phyloP scores from a whole-genome alignment of 2,888 invertebrate genomes.

The Tenthredo distinguenda region DNA sequence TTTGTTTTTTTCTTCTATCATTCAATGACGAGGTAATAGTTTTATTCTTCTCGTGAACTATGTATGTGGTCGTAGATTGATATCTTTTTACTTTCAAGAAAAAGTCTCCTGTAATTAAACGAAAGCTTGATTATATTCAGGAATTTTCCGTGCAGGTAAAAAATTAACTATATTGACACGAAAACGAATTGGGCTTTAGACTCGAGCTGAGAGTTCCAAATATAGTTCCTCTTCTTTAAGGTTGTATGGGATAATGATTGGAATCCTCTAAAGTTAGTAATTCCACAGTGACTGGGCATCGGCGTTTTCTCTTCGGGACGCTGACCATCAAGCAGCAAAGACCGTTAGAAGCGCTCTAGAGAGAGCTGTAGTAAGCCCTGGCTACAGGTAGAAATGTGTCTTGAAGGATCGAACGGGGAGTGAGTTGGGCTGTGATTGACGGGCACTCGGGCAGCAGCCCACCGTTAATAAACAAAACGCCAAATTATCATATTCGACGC shows the following conservation, averaged over 20 bases:
- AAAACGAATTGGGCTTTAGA: neutral
- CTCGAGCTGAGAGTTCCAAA: neutral
- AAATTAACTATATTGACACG: neutral
- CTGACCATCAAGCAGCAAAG: constrained; percentile 26
- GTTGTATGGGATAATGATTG: constrained; percentile 25
- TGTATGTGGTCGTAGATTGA: neutral
- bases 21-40: neutral
- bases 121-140: neutral
- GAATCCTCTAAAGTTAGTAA: constrained; percentile 36
- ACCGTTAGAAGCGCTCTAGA: constrained; percentile 14
- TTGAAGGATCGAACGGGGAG: constrained; percentile 29
- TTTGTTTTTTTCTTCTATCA: neutral
- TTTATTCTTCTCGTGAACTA: neutral
- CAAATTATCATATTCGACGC: constrained; percentile 51
- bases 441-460: constrained; percentile 49
- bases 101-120: neutral
- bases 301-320: constrained; percentile 18
- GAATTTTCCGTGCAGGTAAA: neutral
- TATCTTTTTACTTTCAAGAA: neutral
- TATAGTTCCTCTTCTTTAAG: neutral
- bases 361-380: neutral
- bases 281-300: constrained; percentile 40
- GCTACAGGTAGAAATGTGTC: constrained; percentile 41
- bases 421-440: constrained; percentile 47
- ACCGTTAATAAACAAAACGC: constrained; percentile 52